Percentiles rank a stretch among this genome's conserved stretches.
Evolutionary conservation across 2,888 invertebrate species (phyloP).

Genomic region (Gasteruption jaculator): DNA sequence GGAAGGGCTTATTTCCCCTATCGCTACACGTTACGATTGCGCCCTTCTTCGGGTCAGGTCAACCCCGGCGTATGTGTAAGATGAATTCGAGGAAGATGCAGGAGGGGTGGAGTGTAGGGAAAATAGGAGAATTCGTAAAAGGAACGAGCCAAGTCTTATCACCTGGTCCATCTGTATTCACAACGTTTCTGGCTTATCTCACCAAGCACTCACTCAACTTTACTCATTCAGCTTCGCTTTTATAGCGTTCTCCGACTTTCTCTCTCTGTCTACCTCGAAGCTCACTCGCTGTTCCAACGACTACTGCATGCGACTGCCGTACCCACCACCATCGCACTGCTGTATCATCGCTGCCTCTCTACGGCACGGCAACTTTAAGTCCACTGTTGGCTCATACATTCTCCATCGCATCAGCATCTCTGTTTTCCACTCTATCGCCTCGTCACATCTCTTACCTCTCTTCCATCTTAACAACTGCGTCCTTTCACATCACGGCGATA

Average conservation of each 20-base stretch:
- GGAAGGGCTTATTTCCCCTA: too few relatives aligned
- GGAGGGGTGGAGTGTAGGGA: too few relatives aligned
- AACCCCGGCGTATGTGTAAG: too few relatives aligned
- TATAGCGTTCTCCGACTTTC: constrained; percentile 16
- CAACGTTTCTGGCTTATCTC: constrained; percentile 40
- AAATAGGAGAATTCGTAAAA: constrained; percentile 30
- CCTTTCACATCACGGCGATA: too few relatives aligned
- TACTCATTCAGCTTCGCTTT: constrained; percentile 25
- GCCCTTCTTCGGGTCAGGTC: too few relatives aligned
- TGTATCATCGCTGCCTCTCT: constrained; percentile 14
- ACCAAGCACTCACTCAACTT: too few relatives aligned
- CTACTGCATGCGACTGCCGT: constrained; percentile 7
- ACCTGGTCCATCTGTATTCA: constrained; percentile 47
- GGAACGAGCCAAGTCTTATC: constrained; percentile 39
- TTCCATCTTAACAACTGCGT: too few relatives aligned
- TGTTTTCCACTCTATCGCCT: constrained; percentile 36
- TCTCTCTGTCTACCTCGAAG: constrained; percentile 13
- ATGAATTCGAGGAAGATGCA: too few relatives aligned
- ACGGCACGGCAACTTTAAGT: constrained; percentile 16
- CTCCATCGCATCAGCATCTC: constrained; percentile 45
- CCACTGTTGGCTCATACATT: constrained; percentile 32
- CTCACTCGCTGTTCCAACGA: too few relatives aligned
- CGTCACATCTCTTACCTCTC: constrained; percentile 30
- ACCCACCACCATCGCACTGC: constrained; percentile 7
- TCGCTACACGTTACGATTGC: too few relatives aligned